Base-by-base conservation (phyloP, 2,888 invertebrate genomes). In the Lypha dubia region DNA sequence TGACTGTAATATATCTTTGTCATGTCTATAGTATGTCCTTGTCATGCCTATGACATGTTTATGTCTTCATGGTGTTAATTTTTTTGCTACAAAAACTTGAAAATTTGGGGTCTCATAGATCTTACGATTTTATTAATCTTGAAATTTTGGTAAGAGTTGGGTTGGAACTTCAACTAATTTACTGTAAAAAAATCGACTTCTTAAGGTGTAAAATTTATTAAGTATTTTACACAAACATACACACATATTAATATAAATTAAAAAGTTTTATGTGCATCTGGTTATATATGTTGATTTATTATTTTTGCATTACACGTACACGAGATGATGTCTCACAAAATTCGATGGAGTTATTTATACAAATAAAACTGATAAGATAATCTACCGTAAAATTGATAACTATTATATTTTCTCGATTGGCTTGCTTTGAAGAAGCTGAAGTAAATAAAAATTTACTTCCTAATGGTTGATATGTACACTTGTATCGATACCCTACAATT, bases 221-320 rank as follows among this genome's bases (percentile, higher is more conserved):
- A 58, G 32, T 13, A 44, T 44, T 20, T 58, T 35, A 62, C 24
- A 41, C 51, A 51, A n/a, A n/a, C 5, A 17, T 22, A 58, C 13
- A 38, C 20, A 63, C 28, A 62, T 44, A n/a, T n/a, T n/a, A n/a
- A n/a, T n/a, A n/a, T n/a, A n/a, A n/a, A n/a, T n/a, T n/a, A n/a
- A n/a, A n/a, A 56, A 65, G 20, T 24, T 24, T 6, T 60, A 13
- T 73, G 11, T n/a, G 3, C 38, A 63, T 15, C 51, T 74, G 17
- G 8, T 20, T 51, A 65, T 58, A 13, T 15, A 35, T 67, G 11
- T 67, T 35, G 38, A 22, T 58, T 76, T 35, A 76, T 67, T 46
- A 17, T n/a, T n/a, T n/a, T n/a, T n/a, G n/a, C n/a, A n/a, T 49
- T 67, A 67, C 65, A 76, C 76, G 76, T 76, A 76, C 67, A 67